phyloP scores from a whole-genome alignment of 35 echinoderm and acorn worm species.

The Acanthaster planci region DNA sequence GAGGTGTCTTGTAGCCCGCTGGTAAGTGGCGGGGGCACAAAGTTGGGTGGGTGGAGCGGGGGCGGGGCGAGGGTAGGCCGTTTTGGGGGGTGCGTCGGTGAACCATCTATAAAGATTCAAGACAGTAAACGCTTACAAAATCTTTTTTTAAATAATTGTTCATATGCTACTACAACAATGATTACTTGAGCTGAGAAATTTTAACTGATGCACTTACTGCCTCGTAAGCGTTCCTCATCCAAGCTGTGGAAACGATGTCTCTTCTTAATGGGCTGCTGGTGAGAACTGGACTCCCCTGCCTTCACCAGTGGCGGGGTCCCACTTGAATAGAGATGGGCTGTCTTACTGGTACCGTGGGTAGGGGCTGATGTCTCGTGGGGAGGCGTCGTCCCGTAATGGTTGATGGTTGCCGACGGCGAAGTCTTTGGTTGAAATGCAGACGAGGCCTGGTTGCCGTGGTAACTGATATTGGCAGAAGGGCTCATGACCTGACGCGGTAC shows the following conservation, averaged over 20 bases:
- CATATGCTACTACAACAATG: too few relatives aligned
- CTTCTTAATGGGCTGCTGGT: slow-evolving; percentile 86
- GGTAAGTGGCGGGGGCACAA: slow-evolving; percentile 63
- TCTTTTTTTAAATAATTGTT: too few relatives aligned
- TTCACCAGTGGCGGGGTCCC: slow-evolving; percentile 7
- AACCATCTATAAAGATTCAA: slow-evolving; percentile 27
- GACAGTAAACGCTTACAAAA: not conserved
- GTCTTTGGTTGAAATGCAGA: slow-evolving; percentile 45
- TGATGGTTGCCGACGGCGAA: slow-evolving; percentile 70
- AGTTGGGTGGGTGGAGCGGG: slow-evolving; percentile 72
- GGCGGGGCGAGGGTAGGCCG: slow-evolving; percentile 44
- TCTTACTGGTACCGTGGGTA: slow-evolving; percentile 19
- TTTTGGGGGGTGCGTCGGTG: slow-evolving; percentile 42
- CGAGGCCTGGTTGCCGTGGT: slow-evolving; percentile 45
- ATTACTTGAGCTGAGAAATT: too few relatives aligned
- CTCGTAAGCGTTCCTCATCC: slow-evolving; percentile 55
- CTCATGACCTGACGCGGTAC: slow-evolving; percentile 44
- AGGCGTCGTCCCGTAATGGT: slow-evolving; percentile 59
- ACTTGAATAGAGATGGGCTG: slow-evolving; percentile 10
- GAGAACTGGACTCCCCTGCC: slow-evolving; percentile 41
- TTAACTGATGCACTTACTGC: not conserved
- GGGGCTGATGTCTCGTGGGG: slow-evolving; percentile 25
- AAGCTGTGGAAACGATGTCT: slow-evolving; percentile 79
- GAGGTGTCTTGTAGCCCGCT: slow-evolving; percentile 71
- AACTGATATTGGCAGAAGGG: slow-evolving; percentile 30